phyloP scores from a whole-genome alignment of 2,888 invertebrate species.

The Gibbula magus region DNA sequence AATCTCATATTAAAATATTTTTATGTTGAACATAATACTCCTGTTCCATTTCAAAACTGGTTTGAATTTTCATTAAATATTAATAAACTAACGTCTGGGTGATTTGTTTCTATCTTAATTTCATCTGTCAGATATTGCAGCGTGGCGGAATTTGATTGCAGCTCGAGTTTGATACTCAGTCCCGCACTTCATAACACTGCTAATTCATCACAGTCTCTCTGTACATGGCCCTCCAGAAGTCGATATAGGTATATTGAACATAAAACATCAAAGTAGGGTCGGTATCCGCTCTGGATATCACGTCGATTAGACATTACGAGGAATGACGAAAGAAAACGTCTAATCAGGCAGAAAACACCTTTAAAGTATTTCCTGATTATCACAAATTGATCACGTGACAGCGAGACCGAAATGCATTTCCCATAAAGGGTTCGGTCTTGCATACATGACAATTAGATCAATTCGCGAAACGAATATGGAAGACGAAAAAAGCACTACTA shows the following conservation, averaged over 20 bases:
- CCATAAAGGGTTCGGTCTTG: neutral
- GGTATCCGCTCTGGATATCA: neutral
- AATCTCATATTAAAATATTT: too few relatives aligned
- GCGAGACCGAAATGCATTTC: neutral
- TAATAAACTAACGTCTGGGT: too few relatives aligned
- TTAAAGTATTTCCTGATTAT: conserved; percentile 16
- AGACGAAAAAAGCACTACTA: neutral
- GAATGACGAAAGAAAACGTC: neutral
- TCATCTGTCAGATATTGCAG: too few relatives aligned
- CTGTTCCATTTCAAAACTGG: too few relatives aligned
- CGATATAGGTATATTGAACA: conserved; percentile 3
- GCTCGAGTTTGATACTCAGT: too few relatives aligned
- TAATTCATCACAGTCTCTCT: too few relatives aligned
- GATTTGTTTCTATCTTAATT: too few relatives aligned
- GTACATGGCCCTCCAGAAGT: neutral
- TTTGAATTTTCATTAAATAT: too few relatives aligned
- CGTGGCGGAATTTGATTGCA: too few relatives aligned
- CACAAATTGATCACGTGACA: conserved; percentile 9
- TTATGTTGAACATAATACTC: too few relatives aligned
- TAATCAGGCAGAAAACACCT: neutral
- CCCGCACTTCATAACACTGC: too few relatives aligned
- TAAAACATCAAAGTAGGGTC: neutral
- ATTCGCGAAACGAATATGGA: conserved; percentile 1
- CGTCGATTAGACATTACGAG: neutral
- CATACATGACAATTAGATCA: conserved; percentile 7